Evolutionary conservation across 1,140 invertebrate genomes (phyloP).

Genomic region (Hycleus cichorii): DNA sequence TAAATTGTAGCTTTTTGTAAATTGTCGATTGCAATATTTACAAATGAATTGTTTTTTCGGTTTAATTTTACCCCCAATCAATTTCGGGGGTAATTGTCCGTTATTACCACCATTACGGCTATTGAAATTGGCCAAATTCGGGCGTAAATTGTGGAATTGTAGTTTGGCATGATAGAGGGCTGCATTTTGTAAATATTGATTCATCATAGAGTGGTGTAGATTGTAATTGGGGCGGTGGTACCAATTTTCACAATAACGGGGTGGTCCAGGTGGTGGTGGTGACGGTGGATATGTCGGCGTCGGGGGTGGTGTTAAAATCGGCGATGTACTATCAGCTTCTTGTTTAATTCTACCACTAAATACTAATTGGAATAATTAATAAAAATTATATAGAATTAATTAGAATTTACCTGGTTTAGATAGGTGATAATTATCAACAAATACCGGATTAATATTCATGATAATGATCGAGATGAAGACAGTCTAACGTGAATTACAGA

Average conservation of each 20-base stretch:
- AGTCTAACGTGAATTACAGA: neutral
- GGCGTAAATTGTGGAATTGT: conserved; percentile 40
- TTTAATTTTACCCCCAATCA: conserved; percentile 41
- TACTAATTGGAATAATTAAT: neutral
- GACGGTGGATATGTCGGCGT: conserved; percentile 54
- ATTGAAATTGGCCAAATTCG: neutral
- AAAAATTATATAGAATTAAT: neutral
- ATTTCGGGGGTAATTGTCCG: conserved; percentile 45
- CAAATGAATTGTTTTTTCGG: conserved; percentile 94
- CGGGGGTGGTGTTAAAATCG: conserved; percentile 61
- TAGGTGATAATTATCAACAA: neutral
- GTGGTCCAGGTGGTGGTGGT: conserved; percentile 41
- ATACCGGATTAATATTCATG: conserved; percentile 3
- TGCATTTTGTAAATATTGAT: conserved; percentile 65
- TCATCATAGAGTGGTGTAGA: conserved; percentile 48
- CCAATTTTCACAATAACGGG: conserved; percentile 39
- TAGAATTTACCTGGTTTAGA: neutral
- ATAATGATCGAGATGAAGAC: too few species aligned
- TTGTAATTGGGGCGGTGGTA: conserved; percentile 43
- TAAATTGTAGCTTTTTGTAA: conserved; percentile 95
- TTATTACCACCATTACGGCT: conserved; percentile 32
- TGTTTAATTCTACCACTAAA: conserved; percentile 45
- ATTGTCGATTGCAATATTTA: conserved; percentile 88
- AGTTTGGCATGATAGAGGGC: conserved; percentile 51
- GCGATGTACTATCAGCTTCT: conserved; percentile 52